Conservation (phyloP, 2,888 invertebrate genomes). For the Campoplex capitator region DNA sequence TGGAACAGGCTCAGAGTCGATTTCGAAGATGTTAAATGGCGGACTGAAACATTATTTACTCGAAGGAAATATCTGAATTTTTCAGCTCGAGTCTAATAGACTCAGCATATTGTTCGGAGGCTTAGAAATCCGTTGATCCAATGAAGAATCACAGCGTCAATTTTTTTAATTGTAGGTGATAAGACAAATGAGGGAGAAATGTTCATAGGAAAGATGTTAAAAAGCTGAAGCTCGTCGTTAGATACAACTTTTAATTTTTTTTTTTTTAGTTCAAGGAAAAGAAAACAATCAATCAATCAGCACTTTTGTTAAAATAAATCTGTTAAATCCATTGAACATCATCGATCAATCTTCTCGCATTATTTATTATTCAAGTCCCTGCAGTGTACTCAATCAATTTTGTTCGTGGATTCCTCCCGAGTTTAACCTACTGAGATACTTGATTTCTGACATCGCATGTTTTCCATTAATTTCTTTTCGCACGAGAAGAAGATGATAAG, state of each 20-base stretch:
- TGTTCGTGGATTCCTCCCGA: not conserved
- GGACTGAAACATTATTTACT: not conserved
- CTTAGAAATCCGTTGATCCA: not conserved
- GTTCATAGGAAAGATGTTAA: no score
- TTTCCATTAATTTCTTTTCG: not conserved
- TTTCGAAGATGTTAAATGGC: not conserved
- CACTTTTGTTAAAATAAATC: no score
- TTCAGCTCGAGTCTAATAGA: not conserved
- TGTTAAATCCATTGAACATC: no score
- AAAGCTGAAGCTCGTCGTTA: no score
- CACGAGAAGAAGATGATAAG: constrained; percentile 46
- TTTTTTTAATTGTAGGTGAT: not conserved
- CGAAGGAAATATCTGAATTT: not conserved
- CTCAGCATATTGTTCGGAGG: not conserved
- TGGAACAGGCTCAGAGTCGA: not conserved
- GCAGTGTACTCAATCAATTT: not conserved
- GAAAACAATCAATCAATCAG: no score
- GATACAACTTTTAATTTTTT: no score
- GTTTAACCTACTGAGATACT: not conserved
- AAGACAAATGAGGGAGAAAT: no score
- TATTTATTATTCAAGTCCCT: no score
- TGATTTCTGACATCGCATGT: not conserved
- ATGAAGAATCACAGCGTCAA: not conserved
- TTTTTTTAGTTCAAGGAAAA: no score
- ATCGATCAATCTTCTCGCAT: no score